phyloP scores from a whole-genome alignment of 2,797 vertebrate species.

The Austrolebias charrua region DNA sequence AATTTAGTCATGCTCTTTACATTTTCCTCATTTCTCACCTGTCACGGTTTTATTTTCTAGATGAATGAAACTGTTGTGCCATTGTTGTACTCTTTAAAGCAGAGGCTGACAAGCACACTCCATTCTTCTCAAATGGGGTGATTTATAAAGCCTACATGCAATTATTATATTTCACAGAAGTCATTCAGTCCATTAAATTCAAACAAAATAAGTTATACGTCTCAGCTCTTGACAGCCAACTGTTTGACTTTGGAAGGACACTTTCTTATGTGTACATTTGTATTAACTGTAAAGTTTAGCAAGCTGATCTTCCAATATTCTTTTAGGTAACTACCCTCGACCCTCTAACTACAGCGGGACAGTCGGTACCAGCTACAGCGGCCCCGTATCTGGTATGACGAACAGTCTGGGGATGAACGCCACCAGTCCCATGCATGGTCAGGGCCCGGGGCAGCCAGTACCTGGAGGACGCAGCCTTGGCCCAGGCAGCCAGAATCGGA shows the following conservation, averaged over 20 bases:
- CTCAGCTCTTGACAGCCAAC: conserved; percentile 1
- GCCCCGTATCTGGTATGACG: conserved; percentile 86
- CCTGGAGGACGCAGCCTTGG: conserved; percentile 86
- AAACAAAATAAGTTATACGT: conserved; percentile 18
- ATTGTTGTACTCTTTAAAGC: conserved; percentile 26
- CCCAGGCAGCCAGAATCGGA: conserved; percentile 84
- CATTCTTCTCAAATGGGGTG: conserved; percentile 44
- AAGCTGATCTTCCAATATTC: conserved; percentile 6
- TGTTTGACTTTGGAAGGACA: conserved; percentile 10
- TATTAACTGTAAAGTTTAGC: background rate
- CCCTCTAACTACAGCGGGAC: conserved; percentile 86
- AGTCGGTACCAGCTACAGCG: conserved; percentile 86
- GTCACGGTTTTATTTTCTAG: conserved; percentile 33
- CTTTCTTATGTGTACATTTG: background rate
- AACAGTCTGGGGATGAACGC: conserved; percentile 83
- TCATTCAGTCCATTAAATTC: conserved; percentile 39
- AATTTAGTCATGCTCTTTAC: conserved; percentile 26
- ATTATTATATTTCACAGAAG: conserved; percentile 36
- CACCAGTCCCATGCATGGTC: conserved; percentile 92
- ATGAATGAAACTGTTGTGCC: conserved; percentile 46
- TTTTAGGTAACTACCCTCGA: conserved; percentile 92
- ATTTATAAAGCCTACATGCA: conserved; percentile 28
- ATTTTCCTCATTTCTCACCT: conserved; percentile 34
- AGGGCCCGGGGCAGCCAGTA: conserved; percentile 84
- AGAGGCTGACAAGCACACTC: conserved; percentile 34